Conservation (phyloP, 2,113 vertebrate genomes). For the Lepidothrix coronata region DNA sequence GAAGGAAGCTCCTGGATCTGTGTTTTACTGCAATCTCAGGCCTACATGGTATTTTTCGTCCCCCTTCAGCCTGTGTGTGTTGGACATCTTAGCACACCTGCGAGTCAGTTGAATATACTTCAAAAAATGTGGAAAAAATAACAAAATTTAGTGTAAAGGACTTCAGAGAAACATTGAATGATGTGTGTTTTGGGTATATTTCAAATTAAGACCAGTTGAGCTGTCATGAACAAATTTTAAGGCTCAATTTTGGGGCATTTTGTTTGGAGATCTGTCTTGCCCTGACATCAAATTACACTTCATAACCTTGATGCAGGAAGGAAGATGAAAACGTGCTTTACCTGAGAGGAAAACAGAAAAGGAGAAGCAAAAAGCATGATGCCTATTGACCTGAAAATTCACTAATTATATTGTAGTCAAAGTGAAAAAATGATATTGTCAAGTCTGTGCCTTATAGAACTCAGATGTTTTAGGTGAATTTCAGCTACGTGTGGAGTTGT, state of each 20-base stretch:
- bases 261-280: background rate
- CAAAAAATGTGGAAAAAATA: background rate
- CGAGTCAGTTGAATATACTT: background rate
- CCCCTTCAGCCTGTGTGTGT: background rate
- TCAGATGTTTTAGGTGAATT: background rate
- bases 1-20: background rate
- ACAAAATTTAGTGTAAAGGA: background rate
- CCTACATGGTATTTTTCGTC: background rate
- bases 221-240: background rate
- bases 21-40: background rate
- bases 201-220: slow-evolving; percentile 7
- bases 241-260: background rate
- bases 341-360: background rate
- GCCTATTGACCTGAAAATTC: background rate
- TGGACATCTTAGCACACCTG: background rate
- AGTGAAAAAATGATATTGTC: background rate
- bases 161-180: background rate
- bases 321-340: background rate
- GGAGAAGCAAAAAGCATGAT: background rate
- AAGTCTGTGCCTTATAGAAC: background rate
- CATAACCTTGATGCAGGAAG: background rate
- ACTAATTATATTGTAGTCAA: background rate
- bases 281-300: background rate
- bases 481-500: background rate
- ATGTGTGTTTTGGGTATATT: background rate